These are phyloP conservation scores for Ariopsis seemanni DNA, from an alignment of 2,113 vertebrate species.

Conservation along the genomic window DNA sequence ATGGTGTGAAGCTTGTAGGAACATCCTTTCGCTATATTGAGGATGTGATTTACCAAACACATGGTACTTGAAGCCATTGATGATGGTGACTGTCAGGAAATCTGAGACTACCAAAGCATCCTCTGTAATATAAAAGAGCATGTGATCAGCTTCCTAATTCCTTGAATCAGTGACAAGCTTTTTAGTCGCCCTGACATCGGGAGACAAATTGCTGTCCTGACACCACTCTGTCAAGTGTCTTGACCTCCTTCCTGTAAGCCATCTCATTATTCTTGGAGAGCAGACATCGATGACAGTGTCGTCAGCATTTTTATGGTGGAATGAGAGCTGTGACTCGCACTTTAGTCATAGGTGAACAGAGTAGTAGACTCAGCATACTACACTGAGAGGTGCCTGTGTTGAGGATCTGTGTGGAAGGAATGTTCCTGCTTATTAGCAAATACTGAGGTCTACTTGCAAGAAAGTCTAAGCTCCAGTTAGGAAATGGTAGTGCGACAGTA, in stretches of 20 bases:
- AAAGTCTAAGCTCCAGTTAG: neutral
- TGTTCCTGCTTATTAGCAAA: neutral
- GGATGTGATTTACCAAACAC: no score
- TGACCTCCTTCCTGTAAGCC: neutral
- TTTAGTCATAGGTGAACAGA: neutral
- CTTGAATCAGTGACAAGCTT: neutral
- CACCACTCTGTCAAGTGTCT: conserved; percentile 6
- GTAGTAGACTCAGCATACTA: neutral
- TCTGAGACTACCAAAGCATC: neutral
- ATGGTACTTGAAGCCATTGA: neutral
- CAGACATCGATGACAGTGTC: neutral
- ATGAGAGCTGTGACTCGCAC: neutral
- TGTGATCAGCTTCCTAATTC: neutral
- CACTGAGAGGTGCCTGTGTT: neutral
- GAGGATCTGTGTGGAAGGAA: neutral
- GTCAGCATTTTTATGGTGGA: neutral
- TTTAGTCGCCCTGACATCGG: neutral
- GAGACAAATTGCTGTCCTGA: conserved; percentile 23
- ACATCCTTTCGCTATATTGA: no score
- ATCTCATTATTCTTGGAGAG: neutral
- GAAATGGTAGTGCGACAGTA: neutral
- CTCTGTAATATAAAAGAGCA: neutral
- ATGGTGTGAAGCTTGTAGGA: no score
- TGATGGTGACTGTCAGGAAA: neutral
- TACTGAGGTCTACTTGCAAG: neutral